phyloP scores from a whole-genome alignment of 2,113 vertebrate genomes.

The Amia ocellicauda region DNA sequence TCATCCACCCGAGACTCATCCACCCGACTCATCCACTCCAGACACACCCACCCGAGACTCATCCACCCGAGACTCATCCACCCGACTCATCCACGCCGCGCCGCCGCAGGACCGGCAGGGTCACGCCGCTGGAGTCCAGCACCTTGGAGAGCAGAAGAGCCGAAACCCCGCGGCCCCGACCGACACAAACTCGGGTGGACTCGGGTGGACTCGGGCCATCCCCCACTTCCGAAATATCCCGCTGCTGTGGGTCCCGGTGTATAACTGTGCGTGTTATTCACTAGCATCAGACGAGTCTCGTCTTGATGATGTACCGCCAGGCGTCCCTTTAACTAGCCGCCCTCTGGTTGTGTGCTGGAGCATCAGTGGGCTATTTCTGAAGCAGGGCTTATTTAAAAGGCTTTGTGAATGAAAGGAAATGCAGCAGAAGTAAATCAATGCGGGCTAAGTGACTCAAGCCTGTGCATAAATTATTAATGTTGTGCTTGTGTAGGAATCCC shows the following conservation, averaged over 20 bases:
- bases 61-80: no score
- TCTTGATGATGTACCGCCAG: no score
- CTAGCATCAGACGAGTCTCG: no score
- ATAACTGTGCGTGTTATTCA: slow-evolving; percentile 3
- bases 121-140: slow-evolving; percentile 30
- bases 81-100: slow-evolving; percentile 35
- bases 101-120: slow-evolving; percentile 37
- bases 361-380: slow-evolving; percentile 13
- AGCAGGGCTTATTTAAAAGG: slow-evolving; percentile 23
- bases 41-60: no score
- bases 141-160: slow-evolving; percentile 7
- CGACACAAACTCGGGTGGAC: neutral
- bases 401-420: slow-evolving; percentile 41
- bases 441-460: slow-evolving; percentile 41
- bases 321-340: neutral
- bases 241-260: slow-evolving; percentile 10
- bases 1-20: no score
- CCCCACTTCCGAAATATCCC: neutral
- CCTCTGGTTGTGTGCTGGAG: slow-evolving; percentile 7
- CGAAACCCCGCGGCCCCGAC: neutral
- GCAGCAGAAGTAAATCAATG: slow-evolving; percentile 52
- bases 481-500: slow-evolving; percentile 37
- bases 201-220: neutral
- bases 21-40: no score
- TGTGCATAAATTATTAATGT: slow-evolving; percentile 53